Base-by-base conservation (phyloP, 2,797 vertebrate species). In the Acanthornis magna region DNA sequence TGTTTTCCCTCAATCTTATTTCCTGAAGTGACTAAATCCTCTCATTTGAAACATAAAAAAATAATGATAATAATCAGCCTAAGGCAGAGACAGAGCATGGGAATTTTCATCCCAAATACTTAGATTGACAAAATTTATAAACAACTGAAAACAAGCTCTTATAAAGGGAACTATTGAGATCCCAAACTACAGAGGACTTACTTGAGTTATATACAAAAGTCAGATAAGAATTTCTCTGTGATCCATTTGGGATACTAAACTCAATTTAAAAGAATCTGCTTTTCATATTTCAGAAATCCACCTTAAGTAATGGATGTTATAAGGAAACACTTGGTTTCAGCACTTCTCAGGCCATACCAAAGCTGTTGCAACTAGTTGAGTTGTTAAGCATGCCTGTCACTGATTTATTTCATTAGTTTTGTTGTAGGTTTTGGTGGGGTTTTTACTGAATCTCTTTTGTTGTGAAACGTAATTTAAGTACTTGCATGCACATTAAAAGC, bases 71-170 rank as follows among this genome's bases (percentile, higher is more conserved):
- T 92, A 75, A 93, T 73, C 50, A 51, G 88, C 83, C 95, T 78
- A 76, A 90, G 93, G 91, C 88, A 76, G 74, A 84, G 20, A 84
- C 25, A 75, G 62, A 90, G 40, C 88, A 66, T 84, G 79, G 48
- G 90, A 94, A 93, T 90, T 95, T 96, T 95, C 54, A 88, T 92
- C 66, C 43, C 58, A 43, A 78, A 84, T 86, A 87, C 89, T 94
- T 89, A 55, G 62, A 76, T 84, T 91, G 70, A 76, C 70, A 89
- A 91, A 95, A 91, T 55, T 75, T 88, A 48, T 75, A 81, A 86
- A 54, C 34, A 58, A 48, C 60, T 93, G 47, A 53, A 84, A 94
- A 78, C 58, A 90, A 78, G 43, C 7, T 58, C 11, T 81, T 84
- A 32, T 26, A 57, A 86, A 88, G 40, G 51, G 13, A 88, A 50